Evolutionary conservation across 2,888 invertebrate species (phyloP).

Genomic region (Leptopilina drosophilae): DNA sequence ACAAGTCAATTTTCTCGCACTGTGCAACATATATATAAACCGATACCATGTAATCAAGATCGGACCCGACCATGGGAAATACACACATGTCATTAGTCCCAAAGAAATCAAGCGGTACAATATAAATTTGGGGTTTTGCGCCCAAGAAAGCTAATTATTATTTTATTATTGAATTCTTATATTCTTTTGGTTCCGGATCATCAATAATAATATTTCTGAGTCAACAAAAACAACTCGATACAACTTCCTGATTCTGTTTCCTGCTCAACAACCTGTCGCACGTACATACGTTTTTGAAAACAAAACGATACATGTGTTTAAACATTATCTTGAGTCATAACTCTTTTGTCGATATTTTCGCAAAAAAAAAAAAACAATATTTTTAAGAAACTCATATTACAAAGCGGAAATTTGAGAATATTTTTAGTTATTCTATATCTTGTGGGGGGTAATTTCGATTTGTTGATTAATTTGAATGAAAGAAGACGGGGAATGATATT

Average conservation of each 20-base stretch:
- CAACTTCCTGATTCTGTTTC: constrained; percentile 21
- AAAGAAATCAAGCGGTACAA: constrained; percentile 51
- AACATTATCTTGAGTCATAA: too few relatives aligned
- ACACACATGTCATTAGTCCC: constrained; percentile 71
- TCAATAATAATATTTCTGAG: neutral
- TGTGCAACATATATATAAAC: constrained; percentile 61
- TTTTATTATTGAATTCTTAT: constrained; percentile 61
- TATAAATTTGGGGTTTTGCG: constrained; percentile 60
- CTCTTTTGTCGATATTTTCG: too few relatives aligned
- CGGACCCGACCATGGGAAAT: constrained; percentile 70
- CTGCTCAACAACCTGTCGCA: neutral
- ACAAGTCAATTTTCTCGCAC: constrained; percentile 60
- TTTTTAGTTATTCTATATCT: constrained; percentile 25
- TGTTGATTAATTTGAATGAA: constrained; percentile 25
- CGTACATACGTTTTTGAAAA: too few relatives aligned
- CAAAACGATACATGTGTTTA: too few relatives aligned
- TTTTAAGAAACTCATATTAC: too few relatives aligned
- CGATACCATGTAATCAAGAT: constrained; percentile 72
- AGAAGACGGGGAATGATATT: constrained; percentile 8
- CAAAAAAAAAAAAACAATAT: too few relatives aligned
- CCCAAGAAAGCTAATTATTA: constrained; percentile 57
- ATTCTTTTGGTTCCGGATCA: constrained; percentile 40
- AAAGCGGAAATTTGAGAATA: too few relatives aligned
- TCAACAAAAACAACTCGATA: too few relatives aligned
- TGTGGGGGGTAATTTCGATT: neutral